A percentile compares a stretch with the other conserved stretches of the same genome.
Conservation (phyloP, 2,888 invertebrate species). For the Pinctada fucata region DNA sequence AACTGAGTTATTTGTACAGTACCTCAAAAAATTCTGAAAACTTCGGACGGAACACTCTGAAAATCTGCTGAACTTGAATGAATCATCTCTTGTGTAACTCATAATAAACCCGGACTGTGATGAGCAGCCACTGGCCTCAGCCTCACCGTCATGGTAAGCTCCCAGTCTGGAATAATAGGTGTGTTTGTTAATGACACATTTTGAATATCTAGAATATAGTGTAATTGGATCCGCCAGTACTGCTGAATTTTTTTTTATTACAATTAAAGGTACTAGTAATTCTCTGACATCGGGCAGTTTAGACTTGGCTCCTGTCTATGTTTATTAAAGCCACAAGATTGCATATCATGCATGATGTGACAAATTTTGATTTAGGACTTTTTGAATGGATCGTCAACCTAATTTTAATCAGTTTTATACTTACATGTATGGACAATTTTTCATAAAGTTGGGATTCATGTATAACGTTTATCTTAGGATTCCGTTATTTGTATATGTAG, state of each 20-base stretch:
- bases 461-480: too few species aligned
- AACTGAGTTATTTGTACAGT: constrained; percentile 5
- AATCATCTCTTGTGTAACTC: constrained; percentile 64
- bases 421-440: too few species aligned
- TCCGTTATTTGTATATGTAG: too few species aligned
- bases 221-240: too few species aligned
- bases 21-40: constrained; percentile 63
- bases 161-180: constrained; percentile 52
- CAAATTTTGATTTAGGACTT: too few species aligned
- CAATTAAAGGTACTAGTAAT: background rate
- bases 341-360: too few species aligned
- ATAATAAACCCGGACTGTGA: constrained; percentile 63
- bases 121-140: constrained; percentile 57
- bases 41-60: constrained; percentile 62
- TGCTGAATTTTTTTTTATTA: background rate
- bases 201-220: too few species aligned
- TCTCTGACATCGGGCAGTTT: background rate
- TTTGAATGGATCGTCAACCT: too few species aligned
- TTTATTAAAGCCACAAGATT: background rate
- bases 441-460: too few species aligned
- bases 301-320: background rate
- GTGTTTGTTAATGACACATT: too few species aligned
- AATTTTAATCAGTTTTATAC: too few species aligned
- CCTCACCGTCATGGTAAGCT: constrained; percentile 67
- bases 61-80: constrained; percentile 64